phyloP scores from a whole-genome alignment of 2,797 vertebrate species.

The Enteromius treurensis region DNA sequence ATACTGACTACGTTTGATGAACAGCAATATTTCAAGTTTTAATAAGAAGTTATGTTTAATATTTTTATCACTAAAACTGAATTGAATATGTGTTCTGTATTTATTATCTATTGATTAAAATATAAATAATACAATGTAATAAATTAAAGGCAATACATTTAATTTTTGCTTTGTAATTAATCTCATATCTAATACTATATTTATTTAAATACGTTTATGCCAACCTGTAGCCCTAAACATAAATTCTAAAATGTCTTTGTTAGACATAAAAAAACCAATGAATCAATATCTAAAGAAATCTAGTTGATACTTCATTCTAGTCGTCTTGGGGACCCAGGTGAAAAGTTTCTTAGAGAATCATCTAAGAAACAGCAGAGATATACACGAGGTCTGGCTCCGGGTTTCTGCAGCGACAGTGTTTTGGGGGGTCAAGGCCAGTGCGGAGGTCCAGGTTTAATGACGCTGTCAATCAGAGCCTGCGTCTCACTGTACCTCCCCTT shows the following conservation, averaged over 20 bases:
- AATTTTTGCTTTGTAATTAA: background rate
- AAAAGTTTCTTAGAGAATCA: background rate
- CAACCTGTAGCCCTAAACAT: background rate
- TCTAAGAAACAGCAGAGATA: background rate
- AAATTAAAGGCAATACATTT: background rate
- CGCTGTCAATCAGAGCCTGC: slow-evolving; percentile 56
- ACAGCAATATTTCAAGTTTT: background rate
- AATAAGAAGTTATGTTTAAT: no score
- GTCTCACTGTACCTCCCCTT: slow-evolving; percentile 69
- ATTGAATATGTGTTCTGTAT: background rate
- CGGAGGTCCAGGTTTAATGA: slow-evolving; percentile 64
- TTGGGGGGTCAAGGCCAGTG: slow-evolving; percentile 48
- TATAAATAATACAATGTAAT: background rate
- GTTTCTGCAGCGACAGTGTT: background rate
- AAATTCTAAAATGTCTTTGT: background rate
- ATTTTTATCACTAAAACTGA: background rate
- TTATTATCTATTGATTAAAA: background rate
- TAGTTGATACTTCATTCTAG: no score
- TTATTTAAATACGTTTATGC: background rate
- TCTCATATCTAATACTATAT: background rate
- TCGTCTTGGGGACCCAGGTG: background rate
- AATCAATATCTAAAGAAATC: background rate
- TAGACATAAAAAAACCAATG: background rate
- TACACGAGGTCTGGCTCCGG: background rate
- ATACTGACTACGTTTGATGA: background rate